These are phyloP conservation scores for Mesochorus sp. DNA, from an alignment of 2,888 invertebrate species.

Conservation along the genomic window DNA sequence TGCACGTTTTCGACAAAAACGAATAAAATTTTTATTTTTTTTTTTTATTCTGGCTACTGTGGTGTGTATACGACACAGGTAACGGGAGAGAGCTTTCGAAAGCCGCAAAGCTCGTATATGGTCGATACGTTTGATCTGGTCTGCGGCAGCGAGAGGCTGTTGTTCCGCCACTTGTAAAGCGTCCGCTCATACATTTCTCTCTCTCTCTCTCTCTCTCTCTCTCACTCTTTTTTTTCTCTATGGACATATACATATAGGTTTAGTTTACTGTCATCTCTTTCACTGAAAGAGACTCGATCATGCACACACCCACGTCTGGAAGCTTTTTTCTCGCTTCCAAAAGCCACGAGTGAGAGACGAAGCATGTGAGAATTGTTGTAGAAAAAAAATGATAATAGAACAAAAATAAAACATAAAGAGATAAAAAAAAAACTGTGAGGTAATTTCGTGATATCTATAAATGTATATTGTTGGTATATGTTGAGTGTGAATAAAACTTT, in stretches of 20 bases:
- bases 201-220: not conserved
- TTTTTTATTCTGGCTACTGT: too few species aligned
- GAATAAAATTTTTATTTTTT: too few species aligned
- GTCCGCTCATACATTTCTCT: constrained; percentile 59
- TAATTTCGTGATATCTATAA: constrained; percentile 10
- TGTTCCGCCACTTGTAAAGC: constrained; percentile 59
- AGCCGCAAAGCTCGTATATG: constrained; percentile 72
- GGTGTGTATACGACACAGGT: constrained; percentile 48
- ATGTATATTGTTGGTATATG: constrained; percentile 9
- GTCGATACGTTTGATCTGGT: constrained; percentile 77
- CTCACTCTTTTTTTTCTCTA: not conserved
- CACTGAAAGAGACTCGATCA: constrained; percentile 9
- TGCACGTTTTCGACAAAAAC: too few species aligned
- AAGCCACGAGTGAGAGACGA: constrained; percentile 31
- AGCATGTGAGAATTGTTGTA: constrained; percentile 17
- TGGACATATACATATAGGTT: not conserved
- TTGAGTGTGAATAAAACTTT: not conserved
- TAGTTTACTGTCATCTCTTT: not conserved
- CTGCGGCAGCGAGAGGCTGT: constrained; percentile 47
- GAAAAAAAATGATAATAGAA: not conserved
- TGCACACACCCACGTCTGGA: constrained; percentile 5
- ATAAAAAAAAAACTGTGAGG: constrained; percentile 1
- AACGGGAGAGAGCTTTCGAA: constrained; percentile 66
- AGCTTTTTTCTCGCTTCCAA: constrained; percentile 23
- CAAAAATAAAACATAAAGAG: constrained; percentile 8